A percentile compares a stretch with the other conserved stretches of the same genome.
phyloP scores from a whole-genome alignment of 2,888 invertebrate species.

The Acanthosepion pharaonis region DNA sequence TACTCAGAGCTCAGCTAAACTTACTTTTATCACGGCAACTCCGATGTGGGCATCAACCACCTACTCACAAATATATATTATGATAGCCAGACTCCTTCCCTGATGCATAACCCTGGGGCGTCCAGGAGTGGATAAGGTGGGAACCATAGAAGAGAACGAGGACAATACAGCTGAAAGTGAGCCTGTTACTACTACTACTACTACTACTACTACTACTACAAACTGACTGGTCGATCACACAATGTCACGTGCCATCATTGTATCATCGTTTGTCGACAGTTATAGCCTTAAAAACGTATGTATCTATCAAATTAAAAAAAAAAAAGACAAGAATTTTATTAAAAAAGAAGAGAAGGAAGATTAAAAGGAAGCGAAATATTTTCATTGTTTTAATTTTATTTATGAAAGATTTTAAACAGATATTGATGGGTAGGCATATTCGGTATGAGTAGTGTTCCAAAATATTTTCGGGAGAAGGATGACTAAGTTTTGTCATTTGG shows the following conservation, averaged over 20 bases:
- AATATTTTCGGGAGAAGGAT: too few relatives aligned
- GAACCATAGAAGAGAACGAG: background rate
- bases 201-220: background rate
- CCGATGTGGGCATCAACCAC: background rate
- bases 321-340: background rate
- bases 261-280: background rate
- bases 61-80: constrained; percentile 34
- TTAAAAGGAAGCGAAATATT: background rate
- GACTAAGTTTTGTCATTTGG: too few relatives aligned
- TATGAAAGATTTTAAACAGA: too few relatives aligned
- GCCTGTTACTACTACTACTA: background rate
- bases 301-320: background rate
- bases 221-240: background rate
- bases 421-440: too few relatives aligned
- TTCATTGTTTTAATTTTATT: background rate
- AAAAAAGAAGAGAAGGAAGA: too few relatives aligned
- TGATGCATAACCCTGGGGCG: too few relatives aligned
- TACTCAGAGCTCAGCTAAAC: background rate
- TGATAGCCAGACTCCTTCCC: background rate
- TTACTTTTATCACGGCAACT: background rate
- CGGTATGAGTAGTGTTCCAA: too few relatives aligned
- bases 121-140: background rate
- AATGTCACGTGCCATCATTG: background rate
- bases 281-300: background rate
- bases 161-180: background rate